Conservation (phyloP, 2,113 vertebrate species). For the Microtus ochrogaster region DNA sequence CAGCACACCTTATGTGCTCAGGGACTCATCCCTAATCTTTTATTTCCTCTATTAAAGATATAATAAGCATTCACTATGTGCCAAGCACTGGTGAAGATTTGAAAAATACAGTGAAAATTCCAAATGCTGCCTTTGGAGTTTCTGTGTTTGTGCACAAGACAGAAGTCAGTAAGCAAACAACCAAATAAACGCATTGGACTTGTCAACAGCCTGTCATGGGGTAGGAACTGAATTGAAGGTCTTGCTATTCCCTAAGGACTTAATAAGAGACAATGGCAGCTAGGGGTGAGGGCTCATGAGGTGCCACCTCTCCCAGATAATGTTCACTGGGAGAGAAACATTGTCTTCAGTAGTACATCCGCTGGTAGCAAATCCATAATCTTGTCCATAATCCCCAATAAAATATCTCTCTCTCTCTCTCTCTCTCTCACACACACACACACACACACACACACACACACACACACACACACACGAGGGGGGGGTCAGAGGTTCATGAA, state of each 20-base stretch:
- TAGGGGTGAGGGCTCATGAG: too few relatives aligned
- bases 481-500: neutral
- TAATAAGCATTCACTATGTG: neutral
- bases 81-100: neutral
- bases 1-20: neutral
- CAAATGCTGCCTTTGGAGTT: neutral
- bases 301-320: neutral
- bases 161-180: constrained; percentile 14
- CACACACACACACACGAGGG: neutral
- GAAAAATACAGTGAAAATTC: neutral
- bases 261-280: neutral
- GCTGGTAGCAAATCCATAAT: neutral
- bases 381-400: neutral
- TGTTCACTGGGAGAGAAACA: neutral
- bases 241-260: neutral
- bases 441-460: too few relatives aligned
- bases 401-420: neutral
- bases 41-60: neutral
- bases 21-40: neutral
- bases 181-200: neutral
- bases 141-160: neutral
- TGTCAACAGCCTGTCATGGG: neutral
- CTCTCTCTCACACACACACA: too few relatives aligned
- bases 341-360: neutral
- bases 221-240: neutral